These are phyloP conservation scores for Caenorhabditis sp. DNA, from an alignment of 2,888 invertebrate species.

Conservation along the genomic window DNA sequence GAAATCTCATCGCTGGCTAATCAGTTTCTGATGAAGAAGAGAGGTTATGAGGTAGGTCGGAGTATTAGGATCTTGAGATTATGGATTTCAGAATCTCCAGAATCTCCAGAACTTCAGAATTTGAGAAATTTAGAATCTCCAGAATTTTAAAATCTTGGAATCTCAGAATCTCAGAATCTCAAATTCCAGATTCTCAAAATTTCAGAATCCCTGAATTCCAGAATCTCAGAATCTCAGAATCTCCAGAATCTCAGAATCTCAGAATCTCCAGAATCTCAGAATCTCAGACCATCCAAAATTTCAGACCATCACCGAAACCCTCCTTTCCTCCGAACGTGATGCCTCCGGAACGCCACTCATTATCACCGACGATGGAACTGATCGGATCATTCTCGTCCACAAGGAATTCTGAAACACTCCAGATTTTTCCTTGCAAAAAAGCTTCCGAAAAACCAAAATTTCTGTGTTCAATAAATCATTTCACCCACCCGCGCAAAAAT, in stretches of 20 bases:
- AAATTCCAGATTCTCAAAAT: not conserved
- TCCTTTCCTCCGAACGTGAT: constrained; percentile 41
- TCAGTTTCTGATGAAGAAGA: constrained; percentile 57
- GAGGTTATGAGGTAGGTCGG: constrained; percentile 41
- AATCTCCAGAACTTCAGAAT: not conserved
- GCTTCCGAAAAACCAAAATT: not conserved
- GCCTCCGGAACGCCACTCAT: constrained; percentile 20
- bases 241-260: not conserved
- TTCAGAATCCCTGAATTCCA: not conserved
- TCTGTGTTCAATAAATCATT: constrained; percentile 9
- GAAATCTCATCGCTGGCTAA: constrained; percentile 57
- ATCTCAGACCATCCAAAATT: not conserved
- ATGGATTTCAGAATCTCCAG: not conserved
- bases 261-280: not conserved
- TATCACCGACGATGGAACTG: constrained; percentile 57
- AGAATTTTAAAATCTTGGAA: not conserved
- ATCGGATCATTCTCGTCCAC: constrained; percentile 39
- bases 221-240: not conserved
- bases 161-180: not conserved
- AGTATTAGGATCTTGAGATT: not conserved
- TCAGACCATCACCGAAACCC: constrained; percentile 40
- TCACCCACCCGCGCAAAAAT: not conserved
- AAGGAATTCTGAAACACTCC: constrained; percentile 33
- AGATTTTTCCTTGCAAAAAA: not conserved
- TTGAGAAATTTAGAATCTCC: not conserved